phyloP scores from a whole-genome alignment of 2,797 vertebrate species.

The Myiotriccus ornatus region DNA sequence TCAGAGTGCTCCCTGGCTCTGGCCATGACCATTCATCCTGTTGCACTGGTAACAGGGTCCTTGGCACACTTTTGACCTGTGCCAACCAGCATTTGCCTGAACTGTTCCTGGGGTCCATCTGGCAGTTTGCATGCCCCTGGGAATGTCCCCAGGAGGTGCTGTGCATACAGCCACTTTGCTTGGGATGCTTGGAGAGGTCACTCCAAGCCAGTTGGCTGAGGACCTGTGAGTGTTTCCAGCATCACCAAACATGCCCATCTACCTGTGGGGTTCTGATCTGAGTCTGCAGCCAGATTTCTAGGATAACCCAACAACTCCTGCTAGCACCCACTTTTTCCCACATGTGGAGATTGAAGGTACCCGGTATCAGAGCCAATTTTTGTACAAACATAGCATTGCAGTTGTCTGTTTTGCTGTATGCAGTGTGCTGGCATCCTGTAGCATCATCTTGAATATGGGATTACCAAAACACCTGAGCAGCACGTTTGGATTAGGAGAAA shows the following conservation, averaged over 20 bases:
- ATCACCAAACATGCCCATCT: neutral
- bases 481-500: neutral
- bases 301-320: neutral
- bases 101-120: neutral
- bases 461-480: neutral
- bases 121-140: neutral
- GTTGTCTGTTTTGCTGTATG: neutral
- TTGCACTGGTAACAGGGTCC: neutral
- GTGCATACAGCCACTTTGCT: neutral
- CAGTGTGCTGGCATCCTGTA: neutral
- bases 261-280: neutral
- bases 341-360: neutral
- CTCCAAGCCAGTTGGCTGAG: neutral
- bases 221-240: neutral
- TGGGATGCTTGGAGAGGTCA: neutral
- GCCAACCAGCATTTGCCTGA: neutral
- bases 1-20: neutral
- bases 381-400: neutral
- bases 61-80: neutral
- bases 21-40: fast-evolving
- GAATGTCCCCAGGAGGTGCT: neutral
- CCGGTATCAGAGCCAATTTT: neutral
- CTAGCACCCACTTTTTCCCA: neutral
- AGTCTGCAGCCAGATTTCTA: neutral
- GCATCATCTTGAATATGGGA: fast-evolving